Evolutionary conservation across 2,888 invertebrate species (phyloP).

Genomic region (Folsomia manolachei): DNA sequence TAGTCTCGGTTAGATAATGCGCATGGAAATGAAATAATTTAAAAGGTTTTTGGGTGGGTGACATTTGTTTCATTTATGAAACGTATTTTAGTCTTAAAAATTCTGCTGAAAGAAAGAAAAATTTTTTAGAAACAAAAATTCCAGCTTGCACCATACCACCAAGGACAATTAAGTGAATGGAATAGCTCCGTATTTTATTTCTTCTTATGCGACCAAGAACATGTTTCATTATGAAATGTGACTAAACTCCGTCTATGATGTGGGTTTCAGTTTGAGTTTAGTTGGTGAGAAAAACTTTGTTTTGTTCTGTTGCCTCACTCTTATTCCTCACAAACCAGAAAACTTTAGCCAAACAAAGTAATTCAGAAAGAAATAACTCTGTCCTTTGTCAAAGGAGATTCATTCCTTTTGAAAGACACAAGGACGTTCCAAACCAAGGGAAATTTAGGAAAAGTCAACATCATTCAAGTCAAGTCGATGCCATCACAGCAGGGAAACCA

Average conservation of each 20-base stretch:
- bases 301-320: background rate
- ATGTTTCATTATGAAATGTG: background rate
- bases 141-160: no score
- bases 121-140: no score
- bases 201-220: background rate
- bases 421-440: no score
- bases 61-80: no score
- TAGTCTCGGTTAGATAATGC: background rate
- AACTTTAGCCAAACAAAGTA: constrained; percentile 18
- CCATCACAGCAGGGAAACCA: no score
- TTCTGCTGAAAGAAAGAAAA: background rate
- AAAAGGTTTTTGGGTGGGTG: no score
- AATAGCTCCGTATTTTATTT: no score
- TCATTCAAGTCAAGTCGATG: background rate
- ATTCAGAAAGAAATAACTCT: background rate
- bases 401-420: background rate
- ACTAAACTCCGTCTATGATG: background rate
- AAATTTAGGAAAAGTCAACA: background rate
- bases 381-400: constrained; percentile 4
- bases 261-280: no score
- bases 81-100: no score
- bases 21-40: background rate
- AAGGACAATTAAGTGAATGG: no score
- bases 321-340: background rate
- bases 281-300: background rate